These are phyloP conservation scores for Chirona hameri DNA, from an alignment of 2,888 invertebrate genomes.

Conservation along the genomic window DNA sequence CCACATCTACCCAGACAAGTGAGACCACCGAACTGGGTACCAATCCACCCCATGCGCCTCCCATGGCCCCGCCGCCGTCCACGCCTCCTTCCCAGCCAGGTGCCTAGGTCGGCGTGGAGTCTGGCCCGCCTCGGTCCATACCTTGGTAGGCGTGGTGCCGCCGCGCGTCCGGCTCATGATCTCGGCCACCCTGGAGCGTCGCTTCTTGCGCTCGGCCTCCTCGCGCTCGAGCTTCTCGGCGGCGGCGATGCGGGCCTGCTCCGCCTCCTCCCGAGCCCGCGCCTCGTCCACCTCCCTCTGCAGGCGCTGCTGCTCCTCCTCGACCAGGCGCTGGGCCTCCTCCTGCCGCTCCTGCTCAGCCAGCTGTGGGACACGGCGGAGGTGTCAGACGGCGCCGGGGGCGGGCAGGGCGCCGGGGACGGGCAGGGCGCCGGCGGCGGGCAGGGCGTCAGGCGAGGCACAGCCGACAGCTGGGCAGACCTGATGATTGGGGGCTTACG, in stretches of 20 bases:
- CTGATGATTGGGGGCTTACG: no score
- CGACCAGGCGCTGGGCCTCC: not conserved
- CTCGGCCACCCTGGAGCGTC: slow-evolving; percentile 25
- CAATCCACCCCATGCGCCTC: no score
- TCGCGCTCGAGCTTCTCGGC: not conserved
- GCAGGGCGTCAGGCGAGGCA: no score
- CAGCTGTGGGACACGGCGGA: not conserved
- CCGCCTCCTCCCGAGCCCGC: not conserved
- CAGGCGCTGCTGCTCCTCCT: not conserved
- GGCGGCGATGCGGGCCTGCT: not conserved
- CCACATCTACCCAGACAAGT: no score
- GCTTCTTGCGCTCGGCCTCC: slow-evolving; percentile 12
- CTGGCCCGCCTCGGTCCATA: not conserved
- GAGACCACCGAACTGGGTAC: no score
- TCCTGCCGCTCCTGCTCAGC: slow-evolving; percentile 9
- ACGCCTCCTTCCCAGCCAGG: no score
- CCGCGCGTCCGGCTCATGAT: slow-evolving; percentile 24
- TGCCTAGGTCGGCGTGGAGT: no score
- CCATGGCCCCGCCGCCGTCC: no score
- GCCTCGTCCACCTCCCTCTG: slow-evolving; percentile 22
- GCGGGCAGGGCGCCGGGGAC: no score
- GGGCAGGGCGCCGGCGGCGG: no score
- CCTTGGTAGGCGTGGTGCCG: not conserved
- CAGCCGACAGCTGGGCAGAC: no score
- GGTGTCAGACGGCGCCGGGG: no score